A percentile compares a stretch with the other conserved stretches of the same genome.
phyloP scores from a whole-genome alignment of 2,888 invertebrate genomes.

The Galeruca laticollis region DNA sequence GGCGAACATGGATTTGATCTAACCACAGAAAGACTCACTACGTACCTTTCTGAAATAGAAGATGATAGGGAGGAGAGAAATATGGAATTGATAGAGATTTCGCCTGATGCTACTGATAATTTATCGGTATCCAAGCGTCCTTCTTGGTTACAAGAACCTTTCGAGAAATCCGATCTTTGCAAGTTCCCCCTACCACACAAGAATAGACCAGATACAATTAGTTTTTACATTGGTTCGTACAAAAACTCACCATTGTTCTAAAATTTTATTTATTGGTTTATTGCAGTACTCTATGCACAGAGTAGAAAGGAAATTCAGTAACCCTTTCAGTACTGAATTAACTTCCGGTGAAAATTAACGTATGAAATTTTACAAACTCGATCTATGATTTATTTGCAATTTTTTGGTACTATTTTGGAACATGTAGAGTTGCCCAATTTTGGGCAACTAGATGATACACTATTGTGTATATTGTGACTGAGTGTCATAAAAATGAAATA shows the following conservation, averaged over 20 bases:
- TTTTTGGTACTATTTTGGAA: too few relatives aligned
- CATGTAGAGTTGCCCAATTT: too few relatives aligned
- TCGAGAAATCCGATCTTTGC: slow-evolving; percentile 47
- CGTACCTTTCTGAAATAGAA: slow-evolving; percentile 42
- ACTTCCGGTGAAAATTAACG: too few relatives aligned
- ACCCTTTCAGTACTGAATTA: too few relatives aligned
- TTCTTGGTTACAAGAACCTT: slow-evolving; percentile 47
- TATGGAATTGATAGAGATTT: slow-evolving; percentile 47
- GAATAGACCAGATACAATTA: slow-evolving; percentile 39
- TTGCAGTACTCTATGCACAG: too few relatives aligned
- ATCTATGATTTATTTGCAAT: too few relatives aligned
- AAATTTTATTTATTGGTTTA: background rate
- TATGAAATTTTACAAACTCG: too few relatives aligned
- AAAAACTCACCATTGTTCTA: background rate
- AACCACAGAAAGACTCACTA: slow-evolving; percentile 27
- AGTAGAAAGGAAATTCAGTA: too few relatives aligned
- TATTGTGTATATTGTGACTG: too few relatives aligned
- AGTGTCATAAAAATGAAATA: too few relatives aligned
- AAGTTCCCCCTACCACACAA: slow-evolving; percentile 46
- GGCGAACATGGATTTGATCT: slow-evolving; percentile 4
- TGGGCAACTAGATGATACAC: too few relatives aligned
- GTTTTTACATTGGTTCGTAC: slow-evolving; percentile 49
- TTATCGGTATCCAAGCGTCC: slow-evolving; percentile 45
- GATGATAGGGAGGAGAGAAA: slow-evolving; percentile 40
- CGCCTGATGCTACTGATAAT: slow-evolving; percentile 44